Evolutionary conservation across 2,888 invertebrate genomes (phyloP).

Genomic region (Geotrupes spiniger): DNA sequence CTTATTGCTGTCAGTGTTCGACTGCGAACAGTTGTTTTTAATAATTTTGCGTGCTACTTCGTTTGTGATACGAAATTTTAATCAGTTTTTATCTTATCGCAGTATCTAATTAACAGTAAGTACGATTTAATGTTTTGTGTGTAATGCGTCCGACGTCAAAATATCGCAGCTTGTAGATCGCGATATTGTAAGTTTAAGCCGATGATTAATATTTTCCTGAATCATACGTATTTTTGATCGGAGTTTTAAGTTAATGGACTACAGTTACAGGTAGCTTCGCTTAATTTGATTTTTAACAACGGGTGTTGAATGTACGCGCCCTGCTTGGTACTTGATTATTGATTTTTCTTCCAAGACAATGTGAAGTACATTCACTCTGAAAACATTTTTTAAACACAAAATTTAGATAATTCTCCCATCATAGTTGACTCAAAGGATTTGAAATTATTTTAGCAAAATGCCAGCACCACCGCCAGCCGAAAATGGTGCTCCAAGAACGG

Average conservation of each 20-base stretch:
- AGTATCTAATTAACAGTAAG: constrained; percentile 7
- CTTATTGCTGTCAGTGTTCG: constrained; percentile 10
- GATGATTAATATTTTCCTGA: no score
- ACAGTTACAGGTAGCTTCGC: constrained; percentile 7
- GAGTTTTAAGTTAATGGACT: constrained; percentile 4
- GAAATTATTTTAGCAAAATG: constrained; percentile 49
- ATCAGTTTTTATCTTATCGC: constrained; percentile 1
- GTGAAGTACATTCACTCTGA: constrained; percentile 7
- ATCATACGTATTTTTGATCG: no score
- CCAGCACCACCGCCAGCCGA: constrained; percentile 61
- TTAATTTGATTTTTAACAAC: constrained; percentile 3
- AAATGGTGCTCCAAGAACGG: constrained; percentile 75
- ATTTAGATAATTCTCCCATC: not conserved
- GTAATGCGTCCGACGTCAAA: not conserved
- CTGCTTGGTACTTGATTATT: constrained; percentile 20
- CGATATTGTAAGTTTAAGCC: no score
- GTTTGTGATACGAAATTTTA: not conserved
- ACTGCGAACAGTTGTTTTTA: constrained; percentile 3
- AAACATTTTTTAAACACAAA: not conserved
- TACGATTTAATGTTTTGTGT: not conserved
- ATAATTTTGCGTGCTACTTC: not conserved
- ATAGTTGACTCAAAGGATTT: not conserved
- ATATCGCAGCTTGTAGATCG: not conserved
- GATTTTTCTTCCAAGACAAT: constrained; percentile 21
- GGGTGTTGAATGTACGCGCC: constrained; percentile 12